Conservation (phyloP, 2,797 vertebrate genomes). For the Parauchenoglanis punctatus region DNA sequence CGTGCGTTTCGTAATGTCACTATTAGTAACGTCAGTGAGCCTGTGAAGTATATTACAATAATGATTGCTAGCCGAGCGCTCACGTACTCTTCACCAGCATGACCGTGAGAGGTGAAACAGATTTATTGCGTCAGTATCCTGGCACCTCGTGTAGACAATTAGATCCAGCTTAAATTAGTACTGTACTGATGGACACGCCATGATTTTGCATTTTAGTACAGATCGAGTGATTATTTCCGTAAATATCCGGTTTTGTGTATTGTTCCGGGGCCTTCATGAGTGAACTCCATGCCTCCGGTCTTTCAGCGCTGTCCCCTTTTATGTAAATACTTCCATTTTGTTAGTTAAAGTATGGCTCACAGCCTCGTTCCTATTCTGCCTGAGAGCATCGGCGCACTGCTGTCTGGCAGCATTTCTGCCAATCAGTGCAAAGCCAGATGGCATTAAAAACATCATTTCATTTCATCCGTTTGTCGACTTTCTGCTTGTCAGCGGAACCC, state of each 20-base stretch:
- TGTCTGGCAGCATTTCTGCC: constrained; percentile 49
- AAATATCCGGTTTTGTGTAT: background rate
- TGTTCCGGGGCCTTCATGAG: background rate
- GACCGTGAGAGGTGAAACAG: constrained; percentile 20
- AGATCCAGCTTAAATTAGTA: constrained; percentile 1
- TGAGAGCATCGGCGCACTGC: constrained; percentile 41
- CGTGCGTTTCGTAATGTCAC: constrained; percentile 10
- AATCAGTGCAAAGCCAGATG: constrained; percentile 58
- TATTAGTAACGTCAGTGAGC: background rate
- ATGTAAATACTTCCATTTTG: constrained; percentile 56
- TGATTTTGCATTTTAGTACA: background rate
- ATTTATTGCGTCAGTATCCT: constrained; percentile 31
- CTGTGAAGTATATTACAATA: constrained; percentile 7
- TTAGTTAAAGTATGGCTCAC: constrained; percentile 52
- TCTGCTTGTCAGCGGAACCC: constrained; percentile 48
- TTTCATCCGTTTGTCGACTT: constrained; percentile 46
- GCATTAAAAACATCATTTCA: constrained; percentile 53
- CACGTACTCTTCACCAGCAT: background rate
- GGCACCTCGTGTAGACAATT: background rate
- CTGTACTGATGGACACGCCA: too few species aligned
- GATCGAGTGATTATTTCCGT: background rate
- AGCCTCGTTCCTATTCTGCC: constrained; percentile 46
- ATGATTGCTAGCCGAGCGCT: constrained; percentile 6
- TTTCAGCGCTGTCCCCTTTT: constrained; percentile 19
- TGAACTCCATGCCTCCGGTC: background rate